phyloP scores from a whole-genome alignment of 2,797 vertebrate species.

The Corythornis leucogaster region DNA sequence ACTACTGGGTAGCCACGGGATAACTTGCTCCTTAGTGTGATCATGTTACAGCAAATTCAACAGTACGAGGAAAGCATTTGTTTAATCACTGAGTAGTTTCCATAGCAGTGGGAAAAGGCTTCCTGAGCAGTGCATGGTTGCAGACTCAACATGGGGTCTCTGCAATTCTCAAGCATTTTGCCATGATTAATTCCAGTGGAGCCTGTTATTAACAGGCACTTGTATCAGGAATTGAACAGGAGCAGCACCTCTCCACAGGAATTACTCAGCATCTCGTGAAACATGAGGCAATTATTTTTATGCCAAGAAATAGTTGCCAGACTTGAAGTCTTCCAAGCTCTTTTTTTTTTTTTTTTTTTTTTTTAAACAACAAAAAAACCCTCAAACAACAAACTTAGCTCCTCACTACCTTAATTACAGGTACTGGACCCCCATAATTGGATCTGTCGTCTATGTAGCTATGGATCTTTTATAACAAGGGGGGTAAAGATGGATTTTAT shows the following conservation, averaged over 20 bases:
- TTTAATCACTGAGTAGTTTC: neutral
- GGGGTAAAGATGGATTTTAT: neutral
- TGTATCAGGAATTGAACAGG: neutral
- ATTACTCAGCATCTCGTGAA: neutral
- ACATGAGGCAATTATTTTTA: neutral
- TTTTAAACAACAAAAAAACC: neutral
- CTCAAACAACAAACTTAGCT: accelerated
- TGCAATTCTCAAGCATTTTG: neutral
- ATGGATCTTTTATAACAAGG: neutral
- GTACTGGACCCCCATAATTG: neutral
- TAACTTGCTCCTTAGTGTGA: neutral
- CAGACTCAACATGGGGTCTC: neutral
- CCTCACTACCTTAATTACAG: neutral
- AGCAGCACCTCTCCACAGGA: neutral
- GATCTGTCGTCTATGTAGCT: neutral
- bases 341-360: neutral
- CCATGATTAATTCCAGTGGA: neutral
- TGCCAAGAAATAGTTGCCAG: neutral
- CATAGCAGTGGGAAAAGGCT: neutral
- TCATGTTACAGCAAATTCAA: neutral
- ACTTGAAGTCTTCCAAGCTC: neutral
- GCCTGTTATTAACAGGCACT: neutral
- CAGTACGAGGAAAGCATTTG: neutral
- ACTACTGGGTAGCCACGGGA: neutral
- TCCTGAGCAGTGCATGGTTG: neutral